Base-by-base conservation (phyloP, 2,888 invertebrate species). In the Chymomyza procnemis region DNA sequence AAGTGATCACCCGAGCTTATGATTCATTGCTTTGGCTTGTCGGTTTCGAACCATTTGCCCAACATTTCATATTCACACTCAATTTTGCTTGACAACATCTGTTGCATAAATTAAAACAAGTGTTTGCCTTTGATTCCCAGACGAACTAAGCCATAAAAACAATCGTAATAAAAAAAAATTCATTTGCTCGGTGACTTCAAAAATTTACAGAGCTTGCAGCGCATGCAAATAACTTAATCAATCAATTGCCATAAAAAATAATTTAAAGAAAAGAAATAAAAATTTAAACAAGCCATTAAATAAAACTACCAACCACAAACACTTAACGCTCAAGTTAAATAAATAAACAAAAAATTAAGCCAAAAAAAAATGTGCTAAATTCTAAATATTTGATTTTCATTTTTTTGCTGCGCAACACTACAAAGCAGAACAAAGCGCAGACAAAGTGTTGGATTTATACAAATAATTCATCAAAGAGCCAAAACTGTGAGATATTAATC, bases 391-490 rank as follows among this genome's bases (percentile, higher is more conserved):
- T 41, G 34, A 41, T 41, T 41, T 41, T 12, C 12, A 41, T 14
- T 41, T 41, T 50, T 19, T 19, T 16, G n/a, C 16, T 50, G 14
- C 3, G 22, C 21, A 55, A 21, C 12, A 22, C 55, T n/a, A 6
- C 4, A 21, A 21, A 55, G 9, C 22, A n/a, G n/a, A 8, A 60
- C 34, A 60, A 48, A 22, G 21, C n/a, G 34, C 48, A 60, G 18
- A 54, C 54, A 54, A 54, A 18, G 73, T 67, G 73, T 71, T 73
- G 48, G 76, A 78, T 77, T n/a, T 69, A 67, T 67, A 70, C 74
- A 74, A 81, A 82, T 80, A 81, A 81, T 85, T 76, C 85, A 85
- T 81, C 81, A 85, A 78, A 85, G 80, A 76, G 68, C 74, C 70
- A 73, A 83, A 78, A 77, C 72, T 82, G 65, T 76, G 71, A 78